These are phyloP conservation scores for Chamaetylas fuelleborni DNA, from an alignment of 2,113 vertebrate species.

Conservation along the genomic window DNA sequence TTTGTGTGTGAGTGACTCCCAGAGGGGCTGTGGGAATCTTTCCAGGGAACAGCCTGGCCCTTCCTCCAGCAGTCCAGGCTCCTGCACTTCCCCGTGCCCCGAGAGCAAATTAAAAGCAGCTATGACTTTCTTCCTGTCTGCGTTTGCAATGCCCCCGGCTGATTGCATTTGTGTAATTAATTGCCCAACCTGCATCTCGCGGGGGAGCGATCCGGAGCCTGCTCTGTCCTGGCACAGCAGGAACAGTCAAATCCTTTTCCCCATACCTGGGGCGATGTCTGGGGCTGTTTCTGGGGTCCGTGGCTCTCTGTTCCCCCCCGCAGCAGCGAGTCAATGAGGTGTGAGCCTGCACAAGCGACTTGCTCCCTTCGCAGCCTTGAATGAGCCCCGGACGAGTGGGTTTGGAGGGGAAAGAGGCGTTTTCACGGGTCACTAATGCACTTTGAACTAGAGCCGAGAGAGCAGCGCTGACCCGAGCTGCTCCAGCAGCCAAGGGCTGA, in stretches of 20 bases:
- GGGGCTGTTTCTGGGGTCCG: not conserved
- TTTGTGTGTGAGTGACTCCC: not conserved
- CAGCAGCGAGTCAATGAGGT: fast-evolving
- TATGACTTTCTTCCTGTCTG: not conserved
- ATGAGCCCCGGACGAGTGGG: not conserved
- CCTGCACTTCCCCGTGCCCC: not conserved
- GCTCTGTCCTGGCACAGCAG: not conserved
- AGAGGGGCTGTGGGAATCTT: not conserved
- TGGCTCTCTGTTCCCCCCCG: not conserved
- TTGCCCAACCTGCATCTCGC: not conserved
- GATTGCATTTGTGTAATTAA: not conserved
- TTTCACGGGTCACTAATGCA: not conserved
- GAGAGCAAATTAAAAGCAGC: not conserved
- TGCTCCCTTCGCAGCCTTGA: not conserved
- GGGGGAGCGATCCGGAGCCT: not conserved
- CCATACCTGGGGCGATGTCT: not conserved
- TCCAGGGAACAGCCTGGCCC: not conserved
- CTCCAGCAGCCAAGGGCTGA: not conserved
- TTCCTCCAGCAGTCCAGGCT: not conserved
- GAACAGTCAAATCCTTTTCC: not conserved
- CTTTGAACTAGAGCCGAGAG: constrained; percentile 29
- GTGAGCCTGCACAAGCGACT: fast-evolving
- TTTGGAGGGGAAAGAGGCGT: not conserved
- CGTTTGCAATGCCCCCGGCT: not conserved
- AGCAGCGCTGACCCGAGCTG: not conserved